Conservation (phyloP, 1,140 invertebrate species). For the Drosophila subpulchrella region DNA sequence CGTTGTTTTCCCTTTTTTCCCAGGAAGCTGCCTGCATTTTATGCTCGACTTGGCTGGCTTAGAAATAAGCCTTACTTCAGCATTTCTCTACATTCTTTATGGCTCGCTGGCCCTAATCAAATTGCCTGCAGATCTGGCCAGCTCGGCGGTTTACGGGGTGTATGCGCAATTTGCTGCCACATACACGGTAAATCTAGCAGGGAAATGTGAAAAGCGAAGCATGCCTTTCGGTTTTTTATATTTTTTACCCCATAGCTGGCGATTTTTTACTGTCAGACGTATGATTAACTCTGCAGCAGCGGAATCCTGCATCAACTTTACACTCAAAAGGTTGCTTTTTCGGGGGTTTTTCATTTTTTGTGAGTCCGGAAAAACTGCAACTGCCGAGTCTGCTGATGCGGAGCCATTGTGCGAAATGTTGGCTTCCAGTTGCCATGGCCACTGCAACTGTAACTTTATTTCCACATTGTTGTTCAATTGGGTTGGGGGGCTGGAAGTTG, state of each 20-base stretch:
- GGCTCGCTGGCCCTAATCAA: constrained; percentile 59
- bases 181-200: constrained; percentile 49
- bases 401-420: constrained; percentile 25
- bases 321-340: constrained; percentile 50
- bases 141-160: constrained; percentile 35
- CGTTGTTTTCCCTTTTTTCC: background rate
- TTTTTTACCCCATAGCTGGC: constrained; percentile 4
- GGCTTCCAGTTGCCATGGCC: constrained; percentile 31
- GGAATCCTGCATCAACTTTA: constrained; percentile 46
- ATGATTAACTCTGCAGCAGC: constrained; percentile 58
- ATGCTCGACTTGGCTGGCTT: constrained; percentile 49
- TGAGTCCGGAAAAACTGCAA: constrained; percentile 14
- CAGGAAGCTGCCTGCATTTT: constrained; percentile 17
- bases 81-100: constrained; percentile 57
- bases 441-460: constrained; percentile 40
- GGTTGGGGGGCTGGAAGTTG: background rate
- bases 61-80: constrained; percentile 46
- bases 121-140: constrained; percentile 42
- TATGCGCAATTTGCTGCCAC: constrained; percentile 63
- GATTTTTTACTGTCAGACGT: constrained; percentile 48
- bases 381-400: constrained; percentile 26
- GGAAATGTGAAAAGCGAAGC: constrained; percentile 31
- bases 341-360: constrained; percentile 1
- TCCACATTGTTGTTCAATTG: constrained; percentile 50
- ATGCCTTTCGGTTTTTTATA: background rate